phyloP scores from a whole-genome alignment of 2,113 vertebrate species.

The Chionomys nivalis region DNA sequence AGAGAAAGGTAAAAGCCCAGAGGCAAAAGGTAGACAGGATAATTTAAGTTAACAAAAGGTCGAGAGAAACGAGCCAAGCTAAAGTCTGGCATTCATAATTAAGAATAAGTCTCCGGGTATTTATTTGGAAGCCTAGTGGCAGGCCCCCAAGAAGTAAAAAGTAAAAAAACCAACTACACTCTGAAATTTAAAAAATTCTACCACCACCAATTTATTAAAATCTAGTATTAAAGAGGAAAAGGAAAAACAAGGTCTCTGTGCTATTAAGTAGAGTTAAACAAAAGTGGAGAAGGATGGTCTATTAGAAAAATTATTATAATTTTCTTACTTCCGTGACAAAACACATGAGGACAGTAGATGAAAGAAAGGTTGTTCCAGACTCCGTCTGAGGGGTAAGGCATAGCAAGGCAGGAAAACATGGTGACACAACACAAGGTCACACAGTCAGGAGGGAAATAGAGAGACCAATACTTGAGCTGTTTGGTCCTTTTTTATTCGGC shows the following conservation, averaged over 20 bases:
- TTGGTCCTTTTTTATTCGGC: background rate
- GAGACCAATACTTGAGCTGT: background rate
- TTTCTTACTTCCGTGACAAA: background rate
- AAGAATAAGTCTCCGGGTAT: background rate
- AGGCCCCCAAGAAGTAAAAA: background rate
- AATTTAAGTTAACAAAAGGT: background rate
- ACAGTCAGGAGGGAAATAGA: background rate
- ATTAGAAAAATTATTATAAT: background rate
- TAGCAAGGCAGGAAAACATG: too few relatives aligned
- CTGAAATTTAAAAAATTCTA: constrained; percentile 35
- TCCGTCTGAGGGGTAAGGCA: background rate
- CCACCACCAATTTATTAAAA: constrained; percentile 28
- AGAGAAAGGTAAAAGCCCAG: background rate
- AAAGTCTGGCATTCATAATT: background rate
- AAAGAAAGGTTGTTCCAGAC: background rate
- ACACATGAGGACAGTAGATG: background rate
- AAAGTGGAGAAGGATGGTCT: background rate
- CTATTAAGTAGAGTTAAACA: background rate
- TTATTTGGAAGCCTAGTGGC: background rate
- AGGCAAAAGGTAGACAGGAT: background rate
- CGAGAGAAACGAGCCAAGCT: background rate
- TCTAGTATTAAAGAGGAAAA: background rate
- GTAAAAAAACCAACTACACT: background rate
- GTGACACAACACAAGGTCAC: background rate
- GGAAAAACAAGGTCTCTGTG: background rate